A percentile compares a stretch with the other conserved stretches of the same genome.
These are phyloP conservation scores for Passer domesticus DNA, from an alignment of 2,113 vertebrate genomes.

Conservation along the genomic window DNA sequence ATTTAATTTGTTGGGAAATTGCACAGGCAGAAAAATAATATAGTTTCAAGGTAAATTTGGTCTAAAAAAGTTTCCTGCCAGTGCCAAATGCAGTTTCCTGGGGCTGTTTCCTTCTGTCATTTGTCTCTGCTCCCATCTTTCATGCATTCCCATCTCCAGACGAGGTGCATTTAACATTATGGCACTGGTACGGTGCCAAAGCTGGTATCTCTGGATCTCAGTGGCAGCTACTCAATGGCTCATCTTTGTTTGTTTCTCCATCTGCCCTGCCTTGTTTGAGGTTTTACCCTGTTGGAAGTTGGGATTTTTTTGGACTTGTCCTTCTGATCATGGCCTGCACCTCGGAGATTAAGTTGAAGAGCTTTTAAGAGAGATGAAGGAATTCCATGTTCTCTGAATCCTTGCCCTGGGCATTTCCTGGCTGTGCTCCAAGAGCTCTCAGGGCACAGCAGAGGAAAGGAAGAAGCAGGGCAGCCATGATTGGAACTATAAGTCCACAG, in stretches of 20 bases:
- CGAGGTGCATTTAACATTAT: neutral
- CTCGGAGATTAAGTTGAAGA: rapidly evolving
- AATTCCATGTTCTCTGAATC: neutral
- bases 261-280: neutral
- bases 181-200: neutral
- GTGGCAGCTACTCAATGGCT: neutral
- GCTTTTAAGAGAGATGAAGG: neutral
- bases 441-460: neutral
- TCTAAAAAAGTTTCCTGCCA: neutral
- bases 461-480: neutral
- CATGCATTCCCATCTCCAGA: neutral
- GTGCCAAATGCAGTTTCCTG: neutral
- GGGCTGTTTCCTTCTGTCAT: neutral
- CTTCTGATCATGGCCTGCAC: neutral
- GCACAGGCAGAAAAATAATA: neutral
- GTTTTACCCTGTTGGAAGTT: neutral
- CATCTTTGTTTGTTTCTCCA: neutral
- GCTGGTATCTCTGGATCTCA: neutral
- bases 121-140: neutral
- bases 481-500: rapidly evolving
- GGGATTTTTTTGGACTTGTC: neutral
- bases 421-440: neutral
- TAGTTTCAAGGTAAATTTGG: neutral
- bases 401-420: neutral
- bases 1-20: neutral